These are phyloP conservation scores for Acronicta psi DNA, from an alignment of 2,888 invertebrate genomes.

Conservation along the genomic window DNA sequence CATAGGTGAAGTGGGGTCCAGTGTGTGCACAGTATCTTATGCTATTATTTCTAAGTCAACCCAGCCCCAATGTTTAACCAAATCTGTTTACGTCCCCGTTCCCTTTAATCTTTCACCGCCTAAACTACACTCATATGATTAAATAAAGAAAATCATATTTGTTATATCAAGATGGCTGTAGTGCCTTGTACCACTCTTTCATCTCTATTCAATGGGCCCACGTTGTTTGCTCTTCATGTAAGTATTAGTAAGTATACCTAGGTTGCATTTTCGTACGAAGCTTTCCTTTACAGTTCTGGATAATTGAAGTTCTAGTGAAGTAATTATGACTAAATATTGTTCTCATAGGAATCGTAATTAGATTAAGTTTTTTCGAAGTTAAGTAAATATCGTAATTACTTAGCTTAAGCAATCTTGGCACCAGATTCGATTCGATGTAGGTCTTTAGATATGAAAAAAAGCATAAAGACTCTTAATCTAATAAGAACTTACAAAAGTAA, in stretches of 20 bases:
- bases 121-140: conserved; percentile 70
- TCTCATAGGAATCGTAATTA: too few species aligned
- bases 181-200: conserved; percentile 58
- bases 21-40: conserved; percentile 84
- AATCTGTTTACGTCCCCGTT: conserved; percentile 81
- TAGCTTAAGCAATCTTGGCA: not conserved
- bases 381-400: not conserved
- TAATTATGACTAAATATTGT: conserved; percentile 7
- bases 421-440: too few species aligned
- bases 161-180: conserved; percentile 55
- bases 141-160: conserved; percentile 63
- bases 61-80: conserved; percentile 82
- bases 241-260: conserved; percentile 13
- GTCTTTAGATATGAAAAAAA: too few species aligned
- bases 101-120: conserved; percentile 84
- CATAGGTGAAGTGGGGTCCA: conserved; percentile 80
- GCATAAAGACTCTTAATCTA: too few species aligned
- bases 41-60: conserved; percentile 87
- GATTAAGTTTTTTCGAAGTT: not conserved
- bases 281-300: conserved; percentile 22
- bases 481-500: not conserved
- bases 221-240: conserved; percentile 35
- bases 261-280: conserved; percentile 25
- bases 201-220: conserved; percentile 48
- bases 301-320: conserved; percentile 21